Evolutionary conservation across 2,797 vertebrate genomes (phyloP), one percentile per base, ranked within the genome.

Genomic region (Sebastes trivittatus): DNA sequence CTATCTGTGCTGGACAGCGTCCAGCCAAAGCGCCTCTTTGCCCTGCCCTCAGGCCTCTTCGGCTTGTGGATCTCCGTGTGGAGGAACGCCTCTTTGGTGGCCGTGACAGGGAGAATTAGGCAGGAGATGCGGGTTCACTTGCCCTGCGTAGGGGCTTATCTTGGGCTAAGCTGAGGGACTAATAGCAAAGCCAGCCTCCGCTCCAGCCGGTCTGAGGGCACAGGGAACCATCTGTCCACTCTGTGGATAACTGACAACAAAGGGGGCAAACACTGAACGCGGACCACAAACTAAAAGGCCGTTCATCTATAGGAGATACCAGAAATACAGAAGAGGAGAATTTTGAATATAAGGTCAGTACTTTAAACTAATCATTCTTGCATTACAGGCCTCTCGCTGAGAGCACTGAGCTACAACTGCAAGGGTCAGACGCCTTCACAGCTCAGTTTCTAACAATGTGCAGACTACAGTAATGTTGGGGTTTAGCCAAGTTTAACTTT

Each of bases 101-200:
- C 94, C 94, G 94, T 96, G 96, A 96, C 96, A 96, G 95, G 94
- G 95, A 94, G 94, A 95, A 96, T 96, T 97, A 96, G 94, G 91
- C 91, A 90, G 93, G 95, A 94, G 95, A 95, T 94, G 95, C 78
- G 89, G 95, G 95, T 93, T 94, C 94, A 89, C 95, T 95, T 95
- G 92, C 95, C 93, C 95, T 96, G 93, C 88, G 92, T 93, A 95
- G 94, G 89, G 93, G 96, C 91, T 97, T 96, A 97, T 96, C 96
- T 95, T 91, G 93, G 95, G 95, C 95, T 96, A 96, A 97, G 94
- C 95, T 95, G 95, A 95, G 89, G 94, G 91, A 94, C 92, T 95
- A 95, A 94, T 90, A 95, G 94, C 93, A 95, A 93, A 94, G 95
- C 94, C 96, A 93, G 93, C 93, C 93, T 95, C 89, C 72, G 72